Evolutionary conservation across 2,797 vertebrate genomes (phyloP), one percentile per base, ranked within the genome.

Genomic region (Lacerta viridis): DNA sequence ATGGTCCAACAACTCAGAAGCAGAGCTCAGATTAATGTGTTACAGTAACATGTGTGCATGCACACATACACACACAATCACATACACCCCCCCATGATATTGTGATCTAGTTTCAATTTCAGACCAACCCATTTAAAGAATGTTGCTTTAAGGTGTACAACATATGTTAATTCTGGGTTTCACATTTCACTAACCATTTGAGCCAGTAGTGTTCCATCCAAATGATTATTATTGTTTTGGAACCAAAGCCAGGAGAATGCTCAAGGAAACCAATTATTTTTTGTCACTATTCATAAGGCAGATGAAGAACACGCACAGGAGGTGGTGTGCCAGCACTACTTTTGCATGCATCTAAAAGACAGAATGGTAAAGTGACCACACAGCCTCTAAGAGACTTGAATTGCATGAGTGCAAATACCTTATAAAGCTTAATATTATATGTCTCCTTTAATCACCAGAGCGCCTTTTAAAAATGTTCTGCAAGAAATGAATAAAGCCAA

Each of bases 401-500:
- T 7, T 90, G 3, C n/a, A 46, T 27, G 41, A 83, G 91, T 91
- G 84, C 66, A 50, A 84, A 7, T 87, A 88, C 25, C 88, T 92
- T 93, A 92, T 88, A 92, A 90, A 93, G n/a, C 64, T 92, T 88
- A 92, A 88, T 93, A 83, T 86, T 92, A 39, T 61, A 87, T 77
- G 72, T 89, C 76, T 94, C 86, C 83, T 95, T 95, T 93, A 88
- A 93, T 91, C 94, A 95, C 77, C 78, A 93, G 74, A 69, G 36
- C 75, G 87, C 74, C 1, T 50, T 55, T 89, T 90, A 89, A 95
- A 95, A 92, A 82, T 91, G 64, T 88, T 80, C 83, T 90, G 80
- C 64, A 87, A 95, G 86, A 93, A 87, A 90, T 91, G 75, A 95
- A 93, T 93, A 91, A 92, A 94, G 75, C 39, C 94, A 84, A 94